Base-by-base conservation (phyloP, 2,797 vertebrate species). In the Amphiprion clarkii region DNA sequence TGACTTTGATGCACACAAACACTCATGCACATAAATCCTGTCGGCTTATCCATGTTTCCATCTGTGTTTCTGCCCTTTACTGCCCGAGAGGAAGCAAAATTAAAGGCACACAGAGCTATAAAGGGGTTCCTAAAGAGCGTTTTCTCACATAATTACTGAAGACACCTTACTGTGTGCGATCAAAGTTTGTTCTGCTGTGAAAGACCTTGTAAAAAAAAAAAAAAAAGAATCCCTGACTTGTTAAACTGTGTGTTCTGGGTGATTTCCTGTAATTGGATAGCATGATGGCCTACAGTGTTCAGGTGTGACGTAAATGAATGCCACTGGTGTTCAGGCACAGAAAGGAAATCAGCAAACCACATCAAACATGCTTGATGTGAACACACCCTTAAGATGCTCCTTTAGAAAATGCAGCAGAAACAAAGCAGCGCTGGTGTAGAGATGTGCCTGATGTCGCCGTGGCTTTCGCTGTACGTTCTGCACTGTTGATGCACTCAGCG, bases 21-120 rank as follows among this genome's bases (percentile, higher is more conserved):
- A 71, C 74, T 58, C 62, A 13, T 53, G 52, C 64, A 77, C 63
- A 79, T 70, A 67, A 81, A 86, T 56, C 74, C 74, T n/a, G 67
- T 17, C 6, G 66, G 81, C 33, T 85, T 78, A 87, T 77, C 79
- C 72, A 14, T 31, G n/a, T 70, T 75, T 84, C 81, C 79, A 73
- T 81, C 87, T 88, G 81, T 70, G 54, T 66, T 57, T 64, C 5
- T 58, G 39, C 78, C 81, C 71, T 85, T 87, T 70, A 55, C 57
- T 52, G 67, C 12, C 57, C 13, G 33, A 76, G 54, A 53, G 31
- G 25, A 77, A 67, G 76, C 74, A 53, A 49, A 76, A 48, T 76
- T 44, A 65, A 67, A 83, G 66, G 49, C 70, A 14, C 36, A 61
- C n/a, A 19, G 57, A 39, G 39, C 53, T n/a, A 40, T n/a, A 14